phyloP scores from a whole-genome alignment of 53 echinoderm and acorn worm species.

The Stichopus horrens region DNA sequence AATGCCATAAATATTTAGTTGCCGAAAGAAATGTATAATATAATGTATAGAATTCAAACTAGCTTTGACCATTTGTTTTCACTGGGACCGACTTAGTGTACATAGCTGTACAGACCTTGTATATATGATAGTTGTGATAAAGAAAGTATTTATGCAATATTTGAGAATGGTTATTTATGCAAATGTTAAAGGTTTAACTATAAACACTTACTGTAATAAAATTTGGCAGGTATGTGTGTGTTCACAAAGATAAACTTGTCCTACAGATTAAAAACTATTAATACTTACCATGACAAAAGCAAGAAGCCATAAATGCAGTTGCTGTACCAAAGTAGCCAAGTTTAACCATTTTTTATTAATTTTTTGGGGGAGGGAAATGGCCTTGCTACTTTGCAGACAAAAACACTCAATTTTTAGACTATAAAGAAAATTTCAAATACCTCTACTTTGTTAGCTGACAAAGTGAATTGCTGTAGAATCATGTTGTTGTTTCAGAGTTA shows the following conservation, averaged over 20 bases:
- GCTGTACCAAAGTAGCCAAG: background rate
- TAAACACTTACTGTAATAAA: background rate
- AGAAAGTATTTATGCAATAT: conserved; percentile 42
- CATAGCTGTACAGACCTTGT: conserved; percentile 35
- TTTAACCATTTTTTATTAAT: background rate
- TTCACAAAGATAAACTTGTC: background rate
- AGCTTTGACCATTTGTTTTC: background rate
- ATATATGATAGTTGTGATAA: conserved; percentile 43
- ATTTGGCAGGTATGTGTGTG: background rate
- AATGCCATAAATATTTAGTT: background rate
- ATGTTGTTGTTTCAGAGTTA: background rate
- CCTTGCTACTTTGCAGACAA: too few relatives aligned
- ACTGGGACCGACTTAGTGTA: background rate
- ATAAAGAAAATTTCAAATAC: background rate
- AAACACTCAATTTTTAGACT: background rate
- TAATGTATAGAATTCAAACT: conserved; percentile 26
- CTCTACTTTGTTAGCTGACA: background rate
- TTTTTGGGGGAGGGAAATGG: too few relatives aligned
- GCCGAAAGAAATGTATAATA: background rate
- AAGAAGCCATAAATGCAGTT: background rate
- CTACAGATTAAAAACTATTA: background rate
- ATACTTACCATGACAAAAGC: background rate
- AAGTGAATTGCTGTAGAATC: background rate
- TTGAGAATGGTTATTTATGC: conserved; percentile 40
- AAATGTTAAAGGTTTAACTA: conserved; percentile 3